A percentile compares a stretch with the other conserved stretches of the same genome.
Evolutionary conservation across 1,140 invertebrate species (phyloP).

Genomic region (Drosophila mojavensis): DNA sequence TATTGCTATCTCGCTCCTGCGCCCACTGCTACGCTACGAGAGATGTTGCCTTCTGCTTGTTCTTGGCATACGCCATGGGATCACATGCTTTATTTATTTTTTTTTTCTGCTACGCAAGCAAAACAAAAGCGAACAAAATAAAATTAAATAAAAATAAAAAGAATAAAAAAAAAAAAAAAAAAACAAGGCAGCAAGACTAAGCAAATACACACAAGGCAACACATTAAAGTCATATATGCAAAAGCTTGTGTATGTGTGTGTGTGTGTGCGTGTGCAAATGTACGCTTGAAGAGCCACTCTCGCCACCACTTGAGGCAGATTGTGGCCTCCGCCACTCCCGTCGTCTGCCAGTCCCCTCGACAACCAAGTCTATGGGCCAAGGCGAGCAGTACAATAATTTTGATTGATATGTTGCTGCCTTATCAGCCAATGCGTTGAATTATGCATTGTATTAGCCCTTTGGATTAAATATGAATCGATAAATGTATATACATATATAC

Average conservation of each 20-base stretch:
- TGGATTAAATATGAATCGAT: slow-evolving; percentile 33
- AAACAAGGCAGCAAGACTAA: slow-evolving; percentile 64
- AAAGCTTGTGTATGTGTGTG: slow-evolving; percentile 8
- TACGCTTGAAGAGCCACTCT: slow-evolving; percentile 22
- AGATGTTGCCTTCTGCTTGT: slow-evolving; percentile 24
- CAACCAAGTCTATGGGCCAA: slow-evolving; percentile 33
- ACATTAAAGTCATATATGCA: slow-evolving; percentile 35
- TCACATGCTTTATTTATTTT: slow-evolving; percentile 61
- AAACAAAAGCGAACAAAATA: slow-evolving; percentile 69
- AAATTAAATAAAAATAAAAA: slow-evolving; percentile 23
- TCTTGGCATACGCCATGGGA: slow-evolving; percentile 61
- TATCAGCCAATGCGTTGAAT: slow-evolving; percentile 61
- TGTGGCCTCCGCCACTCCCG: slow-evolving; percentile 3
- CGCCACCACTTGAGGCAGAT: slow-evolving; percentile 41
- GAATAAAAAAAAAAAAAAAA: slow-evolving; percentile 7
- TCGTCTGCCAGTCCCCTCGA: not conserved
- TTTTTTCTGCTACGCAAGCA: slow-evolving; percentile 81
- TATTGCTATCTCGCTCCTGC: slow-evolving; percentile 1
- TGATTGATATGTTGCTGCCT: slow-evolving; percentile 69
- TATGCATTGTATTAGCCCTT: slow-evolving; percentile 63
- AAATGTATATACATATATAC: slow-evolving; percentile 3
- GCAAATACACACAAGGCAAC: slow-evolving; percentile 58
- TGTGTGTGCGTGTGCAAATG: slow-evolving; percentile 3
- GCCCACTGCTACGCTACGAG: slow-evolving; percentile 3
- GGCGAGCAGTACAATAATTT: slow-evolving; percentile 38